Base-by-base conservation (phyloP, 2,113 vertebrate species). In the Hippocampus comes region DNA sequence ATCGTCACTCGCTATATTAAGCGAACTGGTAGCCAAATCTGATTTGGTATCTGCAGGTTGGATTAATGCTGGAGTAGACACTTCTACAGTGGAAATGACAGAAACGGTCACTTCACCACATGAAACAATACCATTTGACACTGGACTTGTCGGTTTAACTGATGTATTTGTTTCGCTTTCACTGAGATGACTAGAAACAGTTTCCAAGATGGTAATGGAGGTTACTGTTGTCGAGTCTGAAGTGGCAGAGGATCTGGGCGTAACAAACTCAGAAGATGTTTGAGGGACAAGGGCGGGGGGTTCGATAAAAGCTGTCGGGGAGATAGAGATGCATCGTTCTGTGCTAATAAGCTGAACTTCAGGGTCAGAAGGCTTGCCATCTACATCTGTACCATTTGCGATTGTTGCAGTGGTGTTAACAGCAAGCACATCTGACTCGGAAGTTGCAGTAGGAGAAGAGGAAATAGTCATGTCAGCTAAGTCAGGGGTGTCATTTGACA, bases 401-500 rank as follows among this genome's bases (percentile, higher is more conserved):
- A 76, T 30, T 83, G 78, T 75, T 61, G 64, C 46, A 48, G 77
- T 21, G 34, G 60, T 70, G 80, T 63, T 74, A 75, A 71, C 55
- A 23, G 76, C 23, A 25, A 76, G 5, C 15, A 64, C 46, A 57
- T 72, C 79, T 70, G 81, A 79, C 76, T 82, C 76, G 56, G 76
- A 75, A 56, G 70, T 67, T 73, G 68, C 82, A 81, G 86, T 70
- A 84, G 75, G 82, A 34, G 66, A 78, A 73, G 73, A 61, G 38
- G 81, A 69, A 71, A 70, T 59, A 17, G 64, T 66, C 46, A 59
- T 51, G 68, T 69, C 9, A 23, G 66, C 73, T 18, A 82, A 68
- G 76, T 81, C 81, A 11, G 79, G 63, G 63, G 72, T 66, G 7
- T 77, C 70, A 72, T 78, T 60, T 72, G 87, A 81, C 79, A 80